phyloP scores from a whole-genome alignment of 2,797 vertebrate species.

The Anomalospiza imberbis region DNA sequence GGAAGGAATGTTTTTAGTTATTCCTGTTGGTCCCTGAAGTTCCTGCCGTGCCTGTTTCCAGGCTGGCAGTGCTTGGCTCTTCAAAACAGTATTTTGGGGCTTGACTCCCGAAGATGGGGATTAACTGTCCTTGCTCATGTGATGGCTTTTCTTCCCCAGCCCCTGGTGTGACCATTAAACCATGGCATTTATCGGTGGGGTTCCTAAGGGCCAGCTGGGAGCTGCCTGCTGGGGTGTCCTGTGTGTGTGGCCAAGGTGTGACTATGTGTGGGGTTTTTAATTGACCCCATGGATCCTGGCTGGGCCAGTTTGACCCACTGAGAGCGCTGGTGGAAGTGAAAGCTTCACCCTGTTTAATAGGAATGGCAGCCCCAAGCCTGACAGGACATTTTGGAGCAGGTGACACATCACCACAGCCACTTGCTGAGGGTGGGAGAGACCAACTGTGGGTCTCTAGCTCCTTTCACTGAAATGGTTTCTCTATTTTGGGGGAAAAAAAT shows the following conservation, averaged over 20 bases:
- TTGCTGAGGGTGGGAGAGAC: neutral
- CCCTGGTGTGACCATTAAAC: neutral
- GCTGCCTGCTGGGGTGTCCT: neutral
- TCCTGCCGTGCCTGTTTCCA: neutral
- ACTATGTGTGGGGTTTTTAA: neutral
- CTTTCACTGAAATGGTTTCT: neutral
- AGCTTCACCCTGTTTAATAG: neutral
- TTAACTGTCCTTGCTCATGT: rapidly evolving
- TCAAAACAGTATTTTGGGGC: neutral
- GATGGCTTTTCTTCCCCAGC: neutral
- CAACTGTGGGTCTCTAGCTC: neutral
- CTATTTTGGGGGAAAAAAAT: neutral
- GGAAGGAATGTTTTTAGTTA: neutral
- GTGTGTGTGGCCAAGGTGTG: neutral
- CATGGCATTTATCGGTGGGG: neutral
- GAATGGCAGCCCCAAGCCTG: neutral
- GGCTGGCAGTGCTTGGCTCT: neutral
- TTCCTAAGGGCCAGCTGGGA: neutral
- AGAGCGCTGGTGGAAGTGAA: neutral
- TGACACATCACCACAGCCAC: neutral
- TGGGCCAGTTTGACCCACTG: neutral
- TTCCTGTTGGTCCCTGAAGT: neutral
- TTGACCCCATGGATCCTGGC: rapidly evolving
- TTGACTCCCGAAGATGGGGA: neutral
- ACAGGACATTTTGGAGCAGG: neutral